Conservation (phyloP, 2,797 vertebrate species). For the Tapirus indicus region DNA sequence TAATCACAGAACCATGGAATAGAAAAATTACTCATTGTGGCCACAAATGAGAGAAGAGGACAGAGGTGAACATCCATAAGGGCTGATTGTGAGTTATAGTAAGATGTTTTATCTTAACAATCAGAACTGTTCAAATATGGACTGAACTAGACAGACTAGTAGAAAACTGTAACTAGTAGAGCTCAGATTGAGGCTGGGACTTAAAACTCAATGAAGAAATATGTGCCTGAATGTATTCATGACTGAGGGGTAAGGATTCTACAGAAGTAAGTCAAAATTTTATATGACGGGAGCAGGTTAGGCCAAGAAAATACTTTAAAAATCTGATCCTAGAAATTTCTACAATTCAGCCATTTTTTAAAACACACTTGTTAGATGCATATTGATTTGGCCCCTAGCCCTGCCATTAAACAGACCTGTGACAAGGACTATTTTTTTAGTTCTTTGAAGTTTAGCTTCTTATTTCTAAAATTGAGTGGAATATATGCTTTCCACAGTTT, state of each 20-base stretch:
- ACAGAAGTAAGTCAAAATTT: background rate
- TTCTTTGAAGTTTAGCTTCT: background rate
- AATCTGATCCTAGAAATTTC: background rate
- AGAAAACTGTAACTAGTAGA: background rate
- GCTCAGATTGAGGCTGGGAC: accelerated
- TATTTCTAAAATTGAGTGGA: background rate
- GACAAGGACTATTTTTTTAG: background rate
- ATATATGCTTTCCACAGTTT: background rate
- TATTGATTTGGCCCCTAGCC: background rate
- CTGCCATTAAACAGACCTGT: background rate
- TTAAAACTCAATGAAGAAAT: background rate
- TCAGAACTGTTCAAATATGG: background rate
- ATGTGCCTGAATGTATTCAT: background rate
- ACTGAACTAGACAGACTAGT: background rate
- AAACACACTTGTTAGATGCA: background rate
- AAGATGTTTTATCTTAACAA: background rate
- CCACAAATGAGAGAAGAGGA: background rate
- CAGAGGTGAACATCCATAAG: background rate
- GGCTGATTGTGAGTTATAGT: background rate
- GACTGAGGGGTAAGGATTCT: background rate
- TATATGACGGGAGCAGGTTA: background rate
- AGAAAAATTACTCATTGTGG: background rate
- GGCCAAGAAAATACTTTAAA: background rate
- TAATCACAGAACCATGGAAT: background rate
- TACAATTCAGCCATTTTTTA: background rate